Evolutionary conservation across 2,888 invertebrate species (phyloP).

Genomic region (Tenthredo mesomela): DNA sequence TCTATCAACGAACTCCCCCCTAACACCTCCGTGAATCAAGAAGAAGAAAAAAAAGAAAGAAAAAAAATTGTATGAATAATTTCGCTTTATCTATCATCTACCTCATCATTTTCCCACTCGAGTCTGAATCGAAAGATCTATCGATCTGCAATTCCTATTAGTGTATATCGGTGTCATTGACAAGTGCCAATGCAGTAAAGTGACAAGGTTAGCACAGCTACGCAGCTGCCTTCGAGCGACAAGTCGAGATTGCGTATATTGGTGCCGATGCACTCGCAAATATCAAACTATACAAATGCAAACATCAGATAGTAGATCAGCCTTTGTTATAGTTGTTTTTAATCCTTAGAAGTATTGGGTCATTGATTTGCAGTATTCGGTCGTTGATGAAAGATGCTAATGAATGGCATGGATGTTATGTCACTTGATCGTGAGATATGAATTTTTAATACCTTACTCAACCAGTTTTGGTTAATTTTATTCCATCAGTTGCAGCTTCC

Average conservation of each 20-base stretch:
- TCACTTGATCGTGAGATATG: neutral
- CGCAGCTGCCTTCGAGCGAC: conserved; percentile 7
- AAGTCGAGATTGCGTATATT: neutral
- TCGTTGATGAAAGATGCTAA: neutral
- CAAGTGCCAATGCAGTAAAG: conserved; percentile 33
- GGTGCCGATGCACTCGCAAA: conserved; percentile 24
- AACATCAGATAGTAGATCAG: neutral
- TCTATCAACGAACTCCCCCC: neutral
- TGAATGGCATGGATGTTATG: neutral
- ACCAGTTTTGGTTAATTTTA: conserved; percentile 3
- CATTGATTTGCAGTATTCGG: neutral
- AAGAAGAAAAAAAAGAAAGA: neutral
- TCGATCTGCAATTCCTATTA: conserved; percentile 19
- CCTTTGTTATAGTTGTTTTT: neutral
- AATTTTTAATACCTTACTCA: neutral
- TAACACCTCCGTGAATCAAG: neutral
- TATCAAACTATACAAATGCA: neutral
- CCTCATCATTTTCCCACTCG: neutral
- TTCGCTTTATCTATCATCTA: neutral
- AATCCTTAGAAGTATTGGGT: neutral
- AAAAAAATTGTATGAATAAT: neutral
- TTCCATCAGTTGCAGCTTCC: neutral
- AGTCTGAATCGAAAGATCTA: conserved; percentile 16
- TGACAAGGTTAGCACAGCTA: conserved; percentile 36
- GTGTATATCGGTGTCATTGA: conserved; percentile 39